phyloP scores from a whole-genome alignment of 1,140 invertebrate genomes.

The Drosophila serrata region DNA sequence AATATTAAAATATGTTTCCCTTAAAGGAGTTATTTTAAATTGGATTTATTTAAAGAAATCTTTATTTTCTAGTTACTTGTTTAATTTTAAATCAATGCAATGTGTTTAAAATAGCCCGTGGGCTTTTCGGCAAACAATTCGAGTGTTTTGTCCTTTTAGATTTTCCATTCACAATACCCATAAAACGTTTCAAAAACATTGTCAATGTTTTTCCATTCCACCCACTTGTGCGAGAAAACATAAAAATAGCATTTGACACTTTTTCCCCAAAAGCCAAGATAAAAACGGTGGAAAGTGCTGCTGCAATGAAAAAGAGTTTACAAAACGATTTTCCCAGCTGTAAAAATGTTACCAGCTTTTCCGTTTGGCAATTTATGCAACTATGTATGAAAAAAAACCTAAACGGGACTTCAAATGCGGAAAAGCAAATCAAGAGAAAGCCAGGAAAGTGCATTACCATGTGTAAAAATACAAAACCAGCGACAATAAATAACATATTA shows the following conservation, averaged over 20 bases:
- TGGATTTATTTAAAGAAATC: background rate
- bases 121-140: slow-evolving; percentile 3
- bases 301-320: slow-evolving; percentile 25
- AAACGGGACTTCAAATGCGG: slow-evolving; percentile 40
- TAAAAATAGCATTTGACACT: slow-evolving; percentile 33
- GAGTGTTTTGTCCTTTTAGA: background rate
- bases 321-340: slow-evolving; percentile 41
- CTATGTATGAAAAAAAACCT: slow-evolving; percentile 11
- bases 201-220: slow-evolving; percentile 5
- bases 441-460: slow-evolving; percentile 61
- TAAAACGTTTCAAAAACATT: slow-evolving; percentile 21
- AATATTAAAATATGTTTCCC: background rate
- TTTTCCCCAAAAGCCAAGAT: slow-evolving; percentile 18
- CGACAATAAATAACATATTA: slow-evolving; percentile 43
- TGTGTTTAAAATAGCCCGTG: background rate
- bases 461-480: slow-evolving; percentile 27
- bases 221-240: background rate
- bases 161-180: slow-evolving; percentile 7
- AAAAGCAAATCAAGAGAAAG: slow-evolving; percentile 28
- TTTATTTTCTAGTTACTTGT: background rate
- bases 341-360: slow-evolving; percentile 31
- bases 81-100: background rate
- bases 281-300: slow-evolving; percentile 4
- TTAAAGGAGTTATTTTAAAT: background rate
- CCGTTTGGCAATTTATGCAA: slow-evolving; percentile 35